phyloP scores from a whole-genome alignment of 1,140 invertebrate genomes.

The Melitaea cinxia region DNA sequence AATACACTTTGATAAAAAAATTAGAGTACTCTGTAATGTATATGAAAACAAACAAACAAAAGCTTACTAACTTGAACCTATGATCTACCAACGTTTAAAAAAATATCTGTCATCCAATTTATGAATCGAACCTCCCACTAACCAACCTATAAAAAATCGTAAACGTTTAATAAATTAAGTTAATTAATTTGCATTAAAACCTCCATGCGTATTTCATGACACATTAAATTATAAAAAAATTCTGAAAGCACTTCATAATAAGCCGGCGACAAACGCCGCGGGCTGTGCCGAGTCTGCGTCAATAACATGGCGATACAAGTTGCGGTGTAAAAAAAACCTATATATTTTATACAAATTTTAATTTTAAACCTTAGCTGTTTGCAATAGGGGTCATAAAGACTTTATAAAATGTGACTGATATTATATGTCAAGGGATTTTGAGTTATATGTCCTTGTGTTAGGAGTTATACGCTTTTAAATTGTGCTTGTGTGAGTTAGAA shows the following conservation, averaged over 20 bases:
- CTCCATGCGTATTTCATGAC: conserved; percentile 10
- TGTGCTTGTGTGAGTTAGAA: conserved; percentile 17
- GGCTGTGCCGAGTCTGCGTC: conserved; percentile 23
- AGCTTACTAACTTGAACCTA: too few relatives aligned
- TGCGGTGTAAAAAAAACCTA: conserved; percentile 25
- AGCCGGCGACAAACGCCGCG: conserved; percentile 27
- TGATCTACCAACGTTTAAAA: too few relatives aligned
- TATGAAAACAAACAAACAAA: too few relatives aligned
- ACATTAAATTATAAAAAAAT: conserved; percentile 22
- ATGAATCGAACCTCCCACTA: not conserved
- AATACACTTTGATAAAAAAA: too few relatives aligned
- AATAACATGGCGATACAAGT: conserved; percentile 15
- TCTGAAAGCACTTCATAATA: conserved; percentile 20
- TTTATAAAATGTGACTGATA: not conserved
- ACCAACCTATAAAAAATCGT: not conserved
- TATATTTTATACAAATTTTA: conserved; percentile 6
- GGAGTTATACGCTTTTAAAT: not conserved
- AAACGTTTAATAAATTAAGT: not conserved
- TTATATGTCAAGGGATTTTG: conserved; percentile 5
- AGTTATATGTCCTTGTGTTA: not conserved
- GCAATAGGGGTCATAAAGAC: not conserved
- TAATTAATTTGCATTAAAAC: not conserved
- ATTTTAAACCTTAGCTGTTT: not conserved
- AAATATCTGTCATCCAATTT: too few relatives aligned
- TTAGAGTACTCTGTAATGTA: too few relatives aligned